phyloP scores from a whole-genome alignment of 2,888 invertebrate genomes.

The Monoplex corrugatus region DNA sequence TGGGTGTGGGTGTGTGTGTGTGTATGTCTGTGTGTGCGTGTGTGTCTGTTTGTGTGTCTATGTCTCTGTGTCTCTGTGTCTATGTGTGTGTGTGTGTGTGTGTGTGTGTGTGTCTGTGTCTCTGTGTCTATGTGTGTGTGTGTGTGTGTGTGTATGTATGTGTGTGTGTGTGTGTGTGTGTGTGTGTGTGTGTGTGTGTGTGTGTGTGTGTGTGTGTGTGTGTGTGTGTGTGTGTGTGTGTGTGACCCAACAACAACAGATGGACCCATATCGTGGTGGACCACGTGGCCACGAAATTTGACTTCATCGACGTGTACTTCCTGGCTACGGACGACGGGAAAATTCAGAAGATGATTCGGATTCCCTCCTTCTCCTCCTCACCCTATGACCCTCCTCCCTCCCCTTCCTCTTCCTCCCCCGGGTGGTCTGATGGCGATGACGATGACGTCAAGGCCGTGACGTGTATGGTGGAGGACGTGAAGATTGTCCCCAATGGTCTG shows the following conservation, averaged over 20 bases:
- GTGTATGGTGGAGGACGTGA: constrained; percentile 93
- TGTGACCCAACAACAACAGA: constrained; percentile 62
- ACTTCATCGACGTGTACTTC: constrained; percentile 89
- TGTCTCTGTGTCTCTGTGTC: too few relatives aligned
- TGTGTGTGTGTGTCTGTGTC: too few relatives aligned
- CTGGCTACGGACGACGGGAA: constrained; percentile 89
- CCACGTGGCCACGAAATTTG: constrained; percentile 88
- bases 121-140: too few relatives aligned
- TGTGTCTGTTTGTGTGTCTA: neutral
- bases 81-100: too few relatives aligned
- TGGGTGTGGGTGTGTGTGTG: too few relatives aligned
- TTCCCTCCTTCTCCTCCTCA: constrained; percentile 76
- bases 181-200: too few relatives aligned
- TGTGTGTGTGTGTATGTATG: too few relatives aligned
- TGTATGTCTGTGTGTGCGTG: too few relatives aligned
- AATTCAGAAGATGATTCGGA: constrained; percentile 91
- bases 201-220: neutral
- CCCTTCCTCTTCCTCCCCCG: neutral
- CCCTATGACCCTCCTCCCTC: constrained; percentile 79
- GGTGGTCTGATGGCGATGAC: neutral
- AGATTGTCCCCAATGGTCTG: constrained; percentile 84
- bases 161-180: too few relatives aligned
- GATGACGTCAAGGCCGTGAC: constrained; percentile 79
- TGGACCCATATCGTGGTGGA: constrained; percentile 88
- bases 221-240: constrained; percentile 21